Conservation (phyloP, 2,797 vertebrate species). For the Chrysocyon brachyurus region DNA sequence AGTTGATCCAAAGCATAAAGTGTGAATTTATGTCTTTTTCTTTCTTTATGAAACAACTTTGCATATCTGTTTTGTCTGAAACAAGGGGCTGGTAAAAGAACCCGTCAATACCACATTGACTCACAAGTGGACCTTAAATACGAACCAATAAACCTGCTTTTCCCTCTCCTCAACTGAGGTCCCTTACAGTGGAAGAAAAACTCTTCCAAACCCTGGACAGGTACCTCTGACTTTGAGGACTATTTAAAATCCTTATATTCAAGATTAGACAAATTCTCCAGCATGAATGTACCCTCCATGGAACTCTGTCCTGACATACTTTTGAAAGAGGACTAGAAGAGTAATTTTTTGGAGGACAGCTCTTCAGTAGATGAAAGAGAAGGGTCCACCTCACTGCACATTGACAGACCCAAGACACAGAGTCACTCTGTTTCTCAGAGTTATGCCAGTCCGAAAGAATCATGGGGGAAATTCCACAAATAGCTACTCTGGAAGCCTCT, state of each 20-base stretch:
- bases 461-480: background rate
- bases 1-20: constrained; percentile 26
- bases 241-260: constrained; percentile 24
- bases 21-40: background rate
- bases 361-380: background rate
- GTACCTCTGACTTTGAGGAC: background rate
- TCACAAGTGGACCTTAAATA: background rate
- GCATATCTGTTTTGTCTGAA: background rate
- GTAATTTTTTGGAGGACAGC: background rate
- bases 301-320: background rate
- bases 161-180: background rate
- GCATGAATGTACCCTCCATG: background rate
- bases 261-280: background rate
- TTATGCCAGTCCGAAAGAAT: background rate
- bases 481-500: background rate
- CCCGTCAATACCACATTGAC: background rate
- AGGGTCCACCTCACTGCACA: background rate
- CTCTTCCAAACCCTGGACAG: background rate
- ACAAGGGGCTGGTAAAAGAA: constrained; percentile 23
- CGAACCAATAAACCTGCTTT: background rate
- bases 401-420: background rate
- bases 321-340: constrained; percentile 13
- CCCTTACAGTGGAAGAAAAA: background rate
- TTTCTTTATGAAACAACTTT: constrained; percentile 1
- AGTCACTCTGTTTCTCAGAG: background rate